Evolutionary conservation across 64 coral and sea anemone genomes (phyloP).

Genomic region (Actinia equina): DNA sequence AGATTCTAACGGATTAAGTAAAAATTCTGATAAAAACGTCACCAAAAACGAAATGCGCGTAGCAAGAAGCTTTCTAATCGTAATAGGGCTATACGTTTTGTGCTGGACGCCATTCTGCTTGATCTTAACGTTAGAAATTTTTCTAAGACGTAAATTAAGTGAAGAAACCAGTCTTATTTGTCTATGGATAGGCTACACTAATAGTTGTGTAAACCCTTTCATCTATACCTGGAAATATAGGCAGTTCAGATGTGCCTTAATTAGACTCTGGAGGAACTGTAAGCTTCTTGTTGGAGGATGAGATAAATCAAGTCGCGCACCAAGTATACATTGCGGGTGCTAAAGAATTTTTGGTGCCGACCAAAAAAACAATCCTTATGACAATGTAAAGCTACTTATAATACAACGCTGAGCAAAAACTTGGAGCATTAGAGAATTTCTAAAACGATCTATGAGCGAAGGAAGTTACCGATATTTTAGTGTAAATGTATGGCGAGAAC

Average conservation of each 20-base stretch:
- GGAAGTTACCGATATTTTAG: no score
- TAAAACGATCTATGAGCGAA: no score
- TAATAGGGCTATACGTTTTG: slow-evolving; percentile 41
- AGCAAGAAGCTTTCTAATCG: slow-evolving; percentile 48
- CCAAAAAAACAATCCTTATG: no score
- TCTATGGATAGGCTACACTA: slow-evolving; percentile 56
- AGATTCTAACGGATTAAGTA: no score
- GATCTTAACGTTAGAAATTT: slow-evolving; percentile 14
- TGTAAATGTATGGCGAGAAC: no score
- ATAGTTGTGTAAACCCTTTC: slow-evolving; percentile 54
- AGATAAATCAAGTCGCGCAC: no score
- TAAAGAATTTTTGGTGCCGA: no score
- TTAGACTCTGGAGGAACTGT: not conserved
- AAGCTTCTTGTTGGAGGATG: no score
- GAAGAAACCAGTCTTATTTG: slow-evolving; percentile 30
- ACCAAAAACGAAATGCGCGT: slow-evolving; percentile 37
- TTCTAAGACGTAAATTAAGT: not conserved
- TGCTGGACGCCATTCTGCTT: slow-evolving; percentile 68
- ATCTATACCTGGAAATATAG: slow-evolving; percentile 75
- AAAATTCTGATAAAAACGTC: not conserved
- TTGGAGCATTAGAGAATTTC: no score
- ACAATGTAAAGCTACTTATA: no score
- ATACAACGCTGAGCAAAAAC: no score
- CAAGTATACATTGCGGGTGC: no score
- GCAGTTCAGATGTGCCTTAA: slow-evolving; percentile 48